A percentile compares a stretch with the other conserved stretches of the same genome.
phyloP scores from a whole-genome alignment of 2,113 vertebrate genomes.

The Corythoichthys intestinalis region DNA sequence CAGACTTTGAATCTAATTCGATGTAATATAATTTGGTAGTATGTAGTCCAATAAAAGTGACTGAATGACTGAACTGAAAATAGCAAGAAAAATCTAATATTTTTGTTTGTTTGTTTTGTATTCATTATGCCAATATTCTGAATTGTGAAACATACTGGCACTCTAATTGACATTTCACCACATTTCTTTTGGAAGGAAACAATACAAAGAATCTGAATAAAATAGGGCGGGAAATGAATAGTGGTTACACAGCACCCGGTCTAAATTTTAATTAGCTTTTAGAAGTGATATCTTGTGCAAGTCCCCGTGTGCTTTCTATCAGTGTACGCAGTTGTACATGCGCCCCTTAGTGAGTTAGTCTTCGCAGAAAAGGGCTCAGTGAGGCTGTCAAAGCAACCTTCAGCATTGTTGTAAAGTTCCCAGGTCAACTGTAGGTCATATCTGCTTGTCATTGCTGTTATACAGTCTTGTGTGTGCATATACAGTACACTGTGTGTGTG shows the following conservation, averaged over 20 bases:
- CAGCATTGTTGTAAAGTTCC: constrained; percentile 21
- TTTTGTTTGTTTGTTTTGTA: neutral
- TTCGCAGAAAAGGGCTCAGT: constrained; percentile 18
- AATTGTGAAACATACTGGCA: neutral
- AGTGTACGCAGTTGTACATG: constrained; percentile 14
- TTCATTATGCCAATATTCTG: neutral
- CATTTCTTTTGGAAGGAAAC: neutral
- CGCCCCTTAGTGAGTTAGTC: constrained; percentile 21
- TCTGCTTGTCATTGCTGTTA: constrained; percentile 43
- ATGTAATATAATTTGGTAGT: too few species aligned
- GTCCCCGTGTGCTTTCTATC: constrained; percentile 9
- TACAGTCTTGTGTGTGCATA: neutral
- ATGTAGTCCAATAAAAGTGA: neutral
- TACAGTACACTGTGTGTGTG: constrained; percentile 6
- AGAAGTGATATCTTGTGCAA: neutral
- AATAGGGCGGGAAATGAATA: neutral
- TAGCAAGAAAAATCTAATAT: neutral
- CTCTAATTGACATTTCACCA: neutral
- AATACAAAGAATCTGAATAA: neutral
- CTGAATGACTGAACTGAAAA: neutral
- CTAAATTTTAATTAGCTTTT: neutral
- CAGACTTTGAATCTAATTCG: too few species aligned
- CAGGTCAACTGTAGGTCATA: constrained; percentile 50
- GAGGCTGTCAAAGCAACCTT: constrained; percentile 45
- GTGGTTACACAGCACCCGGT: neutral